Evolutionary conservation across 1,140 invertebrate genomes (phyloP), one percentile per base, ranked within the genome.

Genomic region (Pristionchus pacificus): DNA sequence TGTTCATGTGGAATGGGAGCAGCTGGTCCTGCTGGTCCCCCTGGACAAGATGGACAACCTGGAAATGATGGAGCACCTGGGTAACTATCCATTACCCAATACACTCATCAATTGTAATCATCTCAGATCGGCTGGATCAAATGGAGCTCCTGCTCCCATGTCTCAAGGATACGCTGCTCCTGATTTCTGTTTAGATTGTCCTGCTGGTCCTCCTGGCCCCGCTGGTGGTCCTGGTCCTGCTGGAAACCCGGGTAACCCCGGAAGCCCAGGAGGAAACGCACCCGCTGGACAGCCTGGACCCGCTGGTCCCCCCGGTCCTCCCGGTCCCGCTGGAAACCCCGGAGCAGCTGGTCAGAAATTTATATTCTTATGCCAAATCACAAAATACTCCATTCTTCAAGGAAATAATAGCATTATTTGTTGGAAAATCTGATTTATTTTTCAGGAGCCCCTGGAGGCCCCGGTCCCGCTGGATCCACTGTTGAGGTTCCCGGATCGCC

Each of bases 11-110:
- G 71, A 49, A 64, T 68, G 13, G 74, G 74, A 27, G 2, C 27
- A 24, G 64, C 74, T 28, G 71, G 74, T 28, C 71, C 70, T 32
- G 27, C 71, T 29, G 74, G 71, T 55, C 49, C 64, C 49, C 72
- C 72, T 19, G 72, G 72, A 65, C 38, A 27, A 33, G 72, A 70
- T 27, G 73, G 73, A 63, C 29, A 55, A 25, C 68, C 64, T 32
- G 73, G 73, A 66, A 72, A 74, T 60, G 69, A 71, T 29, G 73
- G 73, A 61, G n/a, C 38, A 0, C 68, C 68, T 14, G 69, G 73
- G 25, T 33, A 29, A 0, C n/a, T 10, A 49, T 49, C 19, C 38
- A 49, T 49, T 49, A 49, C 38, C 19, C 6, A 10, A 19, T 19
- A 49, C 38, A 49, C 6, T 10, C 6, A 49, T 10, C 38, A 49